Evolutionary conservation across 2,113 vertebrate species (phyloP), one percentile per base, ranked within the genome.

Genomic region (Pterocles gutturalis): DNA sequence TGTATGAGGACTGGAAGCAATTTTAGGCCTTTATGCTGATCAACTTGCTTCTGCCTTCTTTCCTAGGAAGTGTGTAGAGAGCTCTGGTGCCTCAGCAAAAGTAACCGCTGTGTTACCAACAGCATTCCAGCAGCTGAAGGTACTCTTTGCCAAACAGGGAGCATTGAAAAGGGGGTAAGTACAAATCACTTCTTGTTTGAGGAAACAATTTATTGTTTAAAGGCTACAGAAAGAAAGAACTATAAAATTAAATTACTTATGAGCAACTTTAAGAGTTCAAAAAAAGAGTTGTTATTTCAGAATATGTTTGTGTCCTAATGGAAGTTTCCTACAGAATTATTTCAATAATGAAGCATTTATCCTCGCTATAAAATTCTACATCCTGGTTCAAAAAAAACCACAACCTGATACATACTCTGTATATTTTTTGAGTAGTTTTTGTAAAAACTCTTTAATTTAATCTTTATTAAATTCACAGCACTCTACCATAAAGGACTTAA

Each of bases 51-150:
- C 98, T 99, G 99, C 99, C 99, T 99, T 99, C 98, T 99, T 99
- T 99, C 99, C 99, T 98, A 99, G 99, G 99, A 99, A 99, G 99
- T 99, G 99, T 99, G 99, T 99, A 99, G 99, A 99, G 99, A 99
- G 99, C 99, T 99, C 98, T 99, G 99, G 99, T 99, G 99, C 98
- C 99, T 99, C 97, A 99, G 99, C 99, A 99, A 99, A 99, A 99
- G 99, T 98, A 99, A 99, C 97, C 99, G 99, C 97, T 99, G 99
- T 98, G 99, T 99, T 96, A 99, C 99, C 60, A 99, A 99, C 98
- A 99, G 99, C 98, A 99, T 99, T 97, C 99, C 99, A 45, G 99
- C 99, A 48, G 99, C 99, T 45, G 99, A 99, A 96, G 99, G 99
- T 94, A 99, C 99, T 29, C 98, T 99, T 70, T 99, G 99, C 92